These are phyloP conservation scores for Sturnira hondurensis DNA, from an alignment of 2,113 vertebrate species.

Conservation along the genomic window DNA sequence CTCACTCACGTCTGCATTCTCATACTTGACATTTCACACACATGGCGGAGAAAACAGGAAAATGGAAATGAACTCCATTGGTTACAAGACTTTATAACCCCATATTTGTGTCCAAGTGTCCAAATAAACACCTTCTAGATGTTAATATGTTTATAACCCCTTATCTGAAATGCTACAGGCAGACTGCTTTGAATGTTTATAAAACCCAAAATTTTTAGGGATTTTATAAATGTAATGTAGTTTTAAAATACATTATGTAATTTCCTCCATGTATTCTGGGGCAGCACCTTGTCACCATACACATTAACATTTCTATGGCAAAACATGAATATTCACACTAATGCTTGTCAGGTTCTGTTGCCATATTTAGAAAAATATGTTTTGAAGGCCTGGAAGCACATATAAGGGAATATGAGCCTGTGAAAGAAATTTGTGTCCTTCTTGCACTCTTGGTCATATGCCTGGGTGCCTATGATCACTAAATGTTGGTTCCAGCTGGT, in stretches of 20 bases:
- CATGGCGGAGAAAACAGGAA: neutral
- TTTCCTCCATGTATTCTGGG: neutral
- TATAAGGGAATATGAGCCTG: accelerated
- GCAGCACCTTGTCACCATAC: neutral
- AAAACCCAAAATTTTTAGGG: neutral
- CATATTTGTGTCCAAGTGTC: neutral
- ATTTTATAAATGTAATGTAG: neutral
- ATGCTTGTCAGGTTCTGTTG: neutral
- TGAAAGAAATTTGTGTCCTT: neutral
- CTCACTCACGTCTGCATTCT: neutral
- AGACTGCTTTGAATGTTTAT: neutral
- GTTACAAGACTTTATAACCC: neutral
- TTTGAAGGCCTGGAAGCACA: neutral
- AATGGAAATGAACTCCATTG: neutral
- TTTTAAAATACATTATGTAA: neutral
- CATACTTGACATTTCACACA: neutral
- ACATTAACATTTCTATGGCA: neutral
- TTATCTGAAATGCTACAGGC: neutral
- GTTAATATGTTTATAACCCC: neutral
- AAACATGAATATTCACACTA: neutral
- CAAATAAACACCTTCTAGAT: neutral
- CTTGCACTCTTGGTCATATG: neutral
- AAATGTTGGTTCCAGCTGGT: neutral
- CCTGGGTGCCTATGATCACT: neutral
- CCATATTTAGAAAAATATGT: neutral